Evolutionary conservation across 2,113 vertebrate species (phyloP).

Genomic region (Patagioenas fasciata): DNA sequence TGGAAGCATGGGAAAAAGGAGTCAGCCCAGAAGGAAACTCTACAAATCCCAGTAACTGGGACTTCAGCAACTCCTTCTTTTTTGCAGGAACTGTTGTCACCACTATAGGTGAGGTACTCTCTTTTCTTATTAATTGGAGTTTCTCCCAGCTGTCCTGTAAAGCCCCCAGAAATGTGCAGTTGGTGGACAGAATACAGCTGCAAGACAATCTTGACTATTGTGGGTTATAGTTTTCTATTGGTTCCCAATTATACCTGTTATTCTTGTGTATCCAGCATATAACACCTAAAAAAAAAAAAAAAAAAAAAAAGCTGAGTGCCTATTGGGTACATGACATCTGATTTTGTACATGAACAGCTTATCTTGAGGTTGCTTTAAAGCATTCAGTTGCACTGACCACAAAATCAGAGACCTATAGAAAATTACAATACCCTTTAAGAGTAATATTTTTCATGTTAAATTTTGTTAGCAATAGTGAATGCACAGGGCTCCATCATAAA

Average conservation of each 20-base stretch:
- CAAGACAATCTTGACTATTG: not conserved
- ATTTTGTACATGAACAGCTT: not conserved
- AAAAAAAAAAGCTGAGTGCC: not conserved
- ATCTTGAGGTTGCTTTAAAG: not conserved
- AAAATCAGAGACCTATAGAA: not conserved
- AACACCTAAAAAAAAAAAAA: not conserved
- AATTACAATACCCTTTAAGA: not conserved
- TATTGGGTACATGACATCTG: not conserved
- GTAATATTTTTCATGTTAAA: not conserved
- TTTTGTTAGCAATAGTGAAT: not conserved
- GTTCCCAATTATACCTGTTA: not conserved
- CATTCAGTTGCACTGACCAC: not conserved
- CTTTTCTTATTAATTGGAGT: not conserved
- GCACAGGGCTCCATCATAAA: not conserved
- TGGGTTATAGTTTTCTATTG: not conserved
- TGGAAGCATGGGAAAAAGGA: conserved; percentile 90
- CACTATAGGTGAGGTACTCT: conserved; percentile 83
- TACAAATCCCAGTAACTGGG: conserved; percentile 93
- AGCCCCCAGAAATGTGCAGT: not conserved
- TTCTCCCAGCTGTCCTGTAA: not conserved
- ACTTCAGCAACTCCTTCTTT: conserved; percentile 93
- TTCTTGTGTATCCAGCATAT: not conserved
- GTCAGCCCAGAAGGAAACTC: conserved; percentile 92
- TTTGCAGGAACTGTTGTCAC: conserved; percentile 92
- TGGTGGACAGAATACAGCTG: not conserved